These are phyloP conservation scores for Taenioides sp. DNA, from an alignment of 2,797 vertebrate genomes.

Conservation along the genomic window DNA sequence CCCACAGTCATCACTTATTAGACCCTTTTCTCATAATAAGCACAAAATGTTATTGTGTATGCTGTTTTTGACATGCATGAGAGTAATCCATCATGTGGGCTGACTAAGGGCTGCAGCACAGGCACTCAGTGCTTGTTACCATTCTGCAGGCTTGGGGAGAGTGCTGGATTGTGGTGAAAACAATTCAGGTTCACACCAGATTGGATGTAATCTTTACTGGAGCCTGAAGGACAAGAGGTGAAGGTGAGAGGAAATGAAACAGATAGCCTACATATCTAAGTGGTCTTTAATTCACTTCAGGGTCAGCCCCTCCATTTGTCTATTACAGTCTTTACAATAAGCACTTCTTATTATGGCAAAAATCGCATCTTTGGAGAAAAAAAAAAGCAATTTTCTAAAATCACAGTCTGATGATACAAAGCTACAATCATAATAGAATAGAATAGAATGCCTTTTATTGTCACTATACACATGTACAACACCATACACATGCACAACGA, in stretches of 20 bases:
- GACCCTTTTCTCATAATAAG: neutral
- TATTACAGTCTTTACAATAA: conserved; percentile 4
- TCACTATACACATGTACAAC: no score
- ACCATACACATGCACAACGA: no score
- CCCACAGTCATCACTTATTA: conserved; percentile 5
- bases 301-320: conserved; percentile 15
- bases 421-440: neutral
- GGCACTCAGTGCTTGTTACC: conserved; percentile 11
- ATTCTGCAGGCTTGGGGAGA: conserved; percentile 11
- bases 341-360: neutral
- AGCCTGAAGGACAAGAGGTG: conserved; percentile 41
- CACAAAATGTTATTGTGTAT: neutral
- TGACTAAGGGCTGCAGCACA: conserved; percentile 21
- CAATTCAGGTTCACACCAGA: conserved; percentile 29
- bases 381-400: neutral
- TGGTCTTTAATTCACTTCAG: conserved; percentile 38
- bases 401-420: neutral
- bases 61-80: conserved; percentile 23
- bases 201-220: conserved; percentile 37
- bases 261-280: conserved; percentile 50
- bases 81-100: conserved; percentile 28
- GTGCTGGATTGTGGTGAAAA: conserved; percentile 30
- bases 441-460: no score
- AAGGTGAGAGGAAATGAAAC: conserved; percentile 57
- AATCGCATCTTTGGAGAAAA: neutral